phyloP scores from a whole-genome alignment of 1,140 invertebrate species.

The Psix sp. region DNA sequence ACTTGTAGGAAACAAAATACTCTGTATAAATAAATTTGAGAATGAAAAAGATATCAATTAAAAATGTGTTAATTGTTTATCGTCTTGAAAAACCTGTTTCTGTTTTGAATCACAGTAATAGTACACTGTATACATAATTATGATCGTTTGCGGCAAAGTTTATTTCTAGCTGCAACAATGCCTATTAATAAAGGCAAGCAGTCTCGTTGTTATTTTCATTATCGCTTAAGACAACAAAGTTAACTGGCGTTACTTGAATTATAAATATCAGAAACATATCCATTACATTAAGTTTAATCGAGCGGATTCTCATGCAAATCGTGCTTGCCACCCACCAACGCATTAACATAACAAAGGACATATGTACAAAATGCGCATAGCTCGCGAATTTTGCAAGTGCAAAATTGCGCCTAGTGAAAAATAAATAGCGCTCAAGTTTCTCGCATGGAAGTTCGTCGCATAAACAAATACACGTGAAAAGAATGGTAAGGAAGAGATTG shows the following conservation, averaged over 20 bases:
- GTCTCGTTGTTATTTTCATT: constrained; percentile 3
- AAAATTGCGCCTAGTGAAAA: constrained; percentile 8
- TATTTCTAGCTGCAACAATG: constrained; percentile 1
- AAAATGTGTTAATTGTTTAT: too few relatives aligned
- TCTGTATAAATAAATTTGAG: too few relatives aligned
- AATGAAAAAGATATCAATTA: too few relatives aligned
- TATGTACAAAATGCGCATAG: constrained; percentile 32
- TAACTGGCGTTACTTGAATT: constrained; percentile 14
- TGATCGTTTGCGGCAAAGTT: constrained; percentile 11
- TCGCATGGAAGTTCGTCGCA: too few relatives aligned
- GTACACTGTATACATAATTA: constrained; percentile 7
- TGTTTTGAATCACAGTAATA: too few relatives aligned
- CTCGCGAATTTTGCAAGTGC: constrained; percentile 17
- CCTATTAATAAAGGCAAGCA: constrained; percentile 3
- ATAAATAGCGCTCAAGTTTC: too few relatives aligned
- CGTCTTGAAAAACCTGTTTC: too few relatives aligned
- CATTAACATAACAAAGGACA: constrained; percentile 42
- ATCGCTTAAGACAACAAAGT: constrained; percentile 16
- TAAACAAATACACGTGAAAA: too few relatives aligned
- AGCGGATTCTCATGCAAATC: constrained; percentile 46
- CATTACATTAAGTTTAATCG: constrained; percentile 43
- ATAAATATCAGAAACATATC: constrained; percentile 46
- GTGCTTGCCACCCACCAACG: neutral
- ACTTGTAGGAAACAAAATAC: too few relatives aligned
- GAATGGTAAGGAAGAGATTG: constrained; percentile 11